A percentile compares a stretch with the other conserved stretches of the same genome.
These are phyloP conservation scores for Galendromus occidentalis DNA, from an alignment of 1,140 invertebrate species.

Conservation along the genomic window DNA sequence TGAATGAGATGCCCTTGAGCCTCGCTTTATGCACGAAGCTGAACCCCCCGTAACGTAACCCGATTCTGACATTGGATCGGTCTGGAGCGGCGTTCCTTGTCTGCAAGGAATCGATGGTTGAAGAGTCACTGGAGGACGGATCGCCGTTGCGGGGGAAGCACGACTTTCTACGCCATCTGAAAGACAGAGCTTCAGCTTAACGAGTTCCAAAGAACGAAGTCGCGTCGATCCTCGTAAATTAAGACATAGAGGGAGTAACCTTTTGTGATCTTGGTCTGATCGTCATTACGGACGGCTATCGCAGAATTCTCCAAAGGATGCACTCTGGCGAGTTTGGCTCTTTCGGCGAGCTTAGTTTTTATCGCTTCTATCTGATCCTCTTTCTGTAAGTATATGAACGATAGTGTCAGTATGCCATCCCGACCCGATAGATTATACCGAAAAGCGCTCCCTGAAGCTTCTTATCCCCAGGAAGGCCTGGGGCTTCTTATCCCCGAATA, in stretches of 20 bases:
- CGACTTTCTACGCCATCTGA: not conserved
- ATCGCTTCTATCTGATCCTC: constrained; percentile 21
- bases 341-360: constrained; percentile 16
- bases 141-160: not conserved
- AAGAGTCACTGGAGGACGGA: not conserved
- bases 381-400: constrained; percentile 14
- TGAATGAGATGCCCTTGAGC: constrained; percentile 49
- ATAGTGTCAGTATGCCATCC: no score
- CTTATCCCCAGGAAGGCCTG: no score
- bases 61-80: constrained; percentile 20
- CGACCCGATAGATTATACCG: no score
- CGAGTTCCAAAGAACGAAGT: not conserved
- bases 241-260: not conserved
- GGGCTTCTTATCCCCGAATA: no score
- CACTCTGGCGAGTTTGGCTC: constrained; percentile 11
- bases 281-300: not conserved
- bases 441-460: no score
- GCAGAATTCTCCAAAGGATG: not conserved
- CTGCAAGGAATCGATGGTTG: no score
- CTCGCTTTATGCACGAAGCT: constrained; percentile 32
- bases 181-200: not conserved
- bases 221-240: not conserved
- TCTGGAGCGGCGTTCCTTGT: not conserved
- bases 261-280: not conserved
- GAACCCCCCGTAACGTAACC: constrained; percentile 28